Conservation (phyloP, 2,797 vertebrate species). For the Pterois miles region DNA sequence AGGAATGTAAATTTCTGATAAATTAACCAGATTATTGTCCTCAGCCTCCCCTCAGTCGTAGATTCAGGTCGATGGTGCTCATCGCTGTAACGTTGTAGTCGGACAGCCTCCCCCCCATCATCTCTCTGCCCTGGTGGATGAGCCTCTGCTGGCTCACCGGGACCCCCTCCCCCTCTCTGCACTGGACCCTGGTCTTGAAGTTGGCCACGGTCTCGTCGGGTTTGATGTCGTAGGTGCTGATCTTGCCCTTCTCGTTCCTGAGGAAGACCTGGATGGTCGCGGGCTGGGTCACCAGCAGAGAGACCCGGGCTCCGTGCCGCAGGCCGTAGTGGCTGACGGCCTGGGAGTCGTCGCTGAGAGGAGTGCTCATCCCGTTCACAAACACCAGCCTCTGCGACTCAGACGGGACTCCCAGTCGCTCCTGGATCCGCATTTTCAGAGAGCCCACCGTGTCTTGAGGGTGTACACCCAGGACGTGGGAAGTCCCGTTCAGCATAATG, state of each 20-base stretch:
- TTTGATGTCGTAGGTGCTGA: slow-evolving; percentile 58
- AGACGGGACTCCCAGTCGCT: rapidly evolving
- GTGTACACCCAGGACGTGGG: not conserved
- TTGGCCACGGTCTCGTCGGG: slow-evolving; percentile 51
- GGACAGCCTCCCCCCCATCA: slow-evolving; percentile 36
- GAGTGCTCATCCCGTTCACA: slow-evolving; percentile 40
- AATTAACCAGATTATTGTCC: not conserved
- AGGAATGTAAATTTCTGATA: not conserved
- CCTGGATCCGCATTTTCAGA: slow-evolving; percentile 55
- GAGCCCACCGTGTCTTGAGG: slow-evolving; percentile 44
- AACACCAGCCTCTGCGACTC: slow-evolving; percentile 44
- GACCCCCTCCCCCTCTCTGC: slow-evolving; percentile 40
- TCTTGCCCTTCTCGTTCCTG: slow-evolving; percentile 54
- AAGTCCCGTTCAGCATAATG: slow-evolving; percentile 42
- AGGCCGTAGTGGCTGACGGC: slow-evolving; percentile 56
- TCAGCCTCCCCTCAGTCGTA: slow-evolving; percentile 79
- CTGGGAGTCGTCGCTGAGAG: slow-evolving; percentile 50
- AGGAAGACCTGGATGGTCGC: slow-evolving; percentile 72
- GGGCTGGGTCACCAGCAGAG: slow-evolving; percentile 62
- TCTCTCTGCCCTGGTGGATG: slow-evolving; percentile 48
- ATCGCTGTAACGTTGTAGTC: slow-evolving; percentile 59
- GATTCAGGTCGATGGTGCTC: slow-evolving; percentile 68
- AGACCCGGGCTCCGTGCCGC: slow-evolving; percentile 45
- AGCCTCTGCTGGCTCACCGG: slow-evolving; percentile 76
- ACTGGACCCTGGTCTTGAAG: slow-evolving; percentile 63